Evolutionary conservation across 2,797 vertebrate species (phyloP), one percentile per base, ranked within the genome.

Genomic region (Sebastes variabilis): DNA sequence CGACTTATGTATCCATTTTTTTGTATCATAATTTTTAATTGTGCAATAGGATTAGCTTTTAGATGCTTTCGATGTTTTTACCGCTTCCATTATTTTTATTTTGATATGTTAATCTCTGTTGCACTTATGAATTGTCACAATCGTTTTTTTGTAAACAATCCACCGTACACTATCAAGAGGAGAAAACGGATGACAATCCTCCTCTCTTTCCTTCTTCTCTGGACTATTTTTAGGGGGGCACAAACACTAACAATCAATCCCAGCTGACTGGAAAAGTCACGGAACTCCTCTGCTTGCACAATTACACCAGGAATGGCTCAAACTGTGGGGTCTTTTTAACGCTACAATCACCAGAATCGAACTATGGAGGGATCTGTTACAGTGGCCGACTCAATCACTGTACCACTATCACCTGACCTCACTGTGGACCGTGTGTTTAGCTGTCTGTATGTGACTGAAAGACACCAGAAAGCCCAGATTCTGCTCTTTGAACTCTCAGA

Each of bases 41-140:
- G 97, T 99, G 97, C 97, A 98, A 98, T 98, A 97, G 97, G 97
- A 96, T 96, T 97, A 97, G 96, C 90, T 96, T 96, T 96, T 96
- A 96, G 94, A 93, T 93, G 96, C 95, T 94, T 95, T 92, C 38
- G 32, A 87, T 88, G 88, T 89, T 92, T 92, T 92, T 86, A 83
- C 70, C 22, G 76, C 80, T 81, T 92, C 77, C 38, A 27, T 90
- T 69, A 55, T 42, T 78, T 85, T 90, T 83, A 81, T 88, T 76
- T 92, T 77, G 25, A 84, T 82, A 87, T 87, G 72, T 93, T 89
- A 89, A 90, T 92, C 91, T 94, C 74, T 83, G 87, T 94, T 94
- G 95, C 94, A 95, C 93, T 94, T 95, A 91, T 78, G 77, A 93
- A 82, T 92, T 77, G 86, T 92, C 92, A 92, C 88, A 93, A 93